Percentiles rank a stretch among this genome's conserved stretches.
These are phyloP conservation scores for Acrocephalus arundinaceus DNA, from an alignment of 2,113 vertebrate species.

Conservation along the genomic window DNA sequence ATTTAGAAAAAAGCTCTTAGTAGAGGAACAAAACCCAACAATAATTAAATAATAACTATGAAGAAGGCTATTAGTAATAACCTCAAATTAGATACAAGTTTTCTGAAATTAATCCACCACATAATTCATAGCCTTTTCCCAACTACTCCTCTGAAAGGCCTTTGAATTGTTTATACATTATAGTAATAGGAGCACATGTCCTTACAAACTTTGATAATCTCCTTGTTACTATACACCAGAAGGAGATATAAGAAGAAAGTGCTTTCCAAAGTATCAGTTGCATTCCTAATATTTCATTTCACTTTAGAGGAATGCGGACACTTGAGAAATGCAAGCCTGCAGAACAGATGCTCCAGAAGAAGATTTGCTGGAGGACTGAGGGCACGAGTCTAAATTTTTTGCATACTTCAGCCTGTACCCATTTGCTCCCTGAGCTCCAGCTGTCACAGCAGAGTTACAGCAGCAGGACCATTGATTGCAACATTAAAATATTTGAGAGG, in stretches of 20 bases:
- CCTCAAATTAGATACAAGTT: neutral
- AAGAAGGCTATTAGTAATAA: neutral
- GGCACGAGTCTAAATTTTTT: neutral
- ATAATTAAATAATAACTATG: constrained; percentile 24
- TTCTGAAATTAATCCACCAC: constrained; percentile 34
- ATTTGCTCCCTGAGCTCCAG: constrained; percentile 27
- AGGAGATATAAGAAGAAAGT: constrained; percentile 35
- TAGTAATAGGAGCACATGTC: neutral
- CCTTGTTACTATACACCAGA: constrained; percentile 7
- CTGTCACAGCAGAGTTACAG: neutral
- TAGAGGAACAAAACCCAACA: neutral
- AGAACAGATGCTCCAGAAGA: constrained; percentile 29
- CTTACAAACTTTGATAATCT: constrained; percentile 14
- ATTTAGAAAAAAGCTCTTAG: neutral
- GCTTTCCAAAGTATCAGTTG: constrained; percentile 21
- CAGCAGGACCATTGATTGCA: neutral
- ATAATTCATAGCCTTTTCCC: constrained; percentile 31
- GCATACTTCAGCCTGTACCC: constrained; percentile 22
- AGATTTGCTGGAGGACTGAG: neutral
- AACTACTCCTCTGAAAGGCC: constrained; percentile 4
- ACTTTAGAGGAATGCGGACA: constrained; percentile 14
- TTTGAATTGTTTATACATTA: neutral
- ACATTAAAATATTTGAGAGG: neutral
- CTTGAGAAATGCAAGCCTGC: constrained; percentile 34
- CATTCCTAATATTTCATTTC: constrained; percentile 36